Percentiles rank a stretch among this genome's conserved stretches.
phyloP scores from a whole-genome alignment of 1,140 invertebrate genomes.

The Hylyphantes graminicola region DNA sequence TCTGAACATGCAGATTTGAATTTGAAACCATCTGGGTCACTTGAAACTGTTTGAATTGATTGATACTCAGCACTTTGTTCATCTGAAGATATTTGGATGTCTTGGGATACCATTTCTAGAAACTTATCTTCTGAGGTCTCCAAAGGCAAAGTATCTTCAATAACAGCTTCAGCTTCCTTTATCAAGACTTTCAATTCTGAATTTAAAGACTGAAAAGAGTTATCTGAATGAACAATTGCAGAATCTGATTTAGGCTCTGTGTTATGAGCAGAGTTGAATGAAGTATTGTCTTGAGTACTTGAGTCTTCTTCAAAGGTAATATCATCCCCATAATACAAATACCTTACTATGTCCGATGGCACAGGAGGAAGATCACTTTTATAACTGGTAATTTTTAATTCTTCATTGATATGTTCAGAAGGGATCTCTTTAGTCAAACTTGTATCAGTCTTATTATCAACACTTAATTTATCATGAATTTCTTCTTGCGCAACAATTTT shows the following conservation, averaged over 20 bases:
- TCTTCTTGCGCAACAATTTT: conserved; percentile 11
- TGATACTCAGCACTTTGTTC: background rate
- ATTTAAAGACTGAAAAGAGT: too few species aligned
- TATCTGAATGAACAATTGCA: background rate
- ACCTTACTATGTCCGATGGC: conserved; percentile 53
- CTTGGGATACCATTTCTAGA: too few species aligned
- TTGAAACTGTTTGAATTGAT: background rate
- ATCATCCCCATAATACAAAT: conserved; percentile 56
- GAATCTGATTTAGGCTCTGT: background rate
- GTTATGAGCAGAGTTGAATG: background rate
- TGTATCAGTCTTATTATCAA: background rate
- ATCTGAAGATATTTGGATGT: background rate
- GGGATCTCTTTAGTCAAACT: background rate
- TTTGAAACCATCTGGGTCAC: conserved; percentile 12
- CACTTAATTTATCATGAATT: background rate
- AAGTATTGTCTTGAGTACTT: background rate
- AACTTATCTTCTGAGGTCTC: background rate
- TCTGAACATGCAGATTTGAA: conserved; percentile 3
- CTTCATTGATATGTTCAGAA: background rate
- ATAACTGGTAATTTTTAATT: background rate
- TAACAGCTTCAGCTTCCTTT: background rate
- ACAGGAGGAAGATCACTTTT: conserved; percentile 14
- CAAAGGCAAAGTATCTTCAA: too few species aligned
- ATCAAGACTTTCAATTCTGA: background rate
- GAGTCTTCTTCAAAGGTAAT: conserved; percentile 32